Base-by-base conservation (phyloP, 2,797 vertebrate genomes). In the Mormyrops boulengeri region DNA sequence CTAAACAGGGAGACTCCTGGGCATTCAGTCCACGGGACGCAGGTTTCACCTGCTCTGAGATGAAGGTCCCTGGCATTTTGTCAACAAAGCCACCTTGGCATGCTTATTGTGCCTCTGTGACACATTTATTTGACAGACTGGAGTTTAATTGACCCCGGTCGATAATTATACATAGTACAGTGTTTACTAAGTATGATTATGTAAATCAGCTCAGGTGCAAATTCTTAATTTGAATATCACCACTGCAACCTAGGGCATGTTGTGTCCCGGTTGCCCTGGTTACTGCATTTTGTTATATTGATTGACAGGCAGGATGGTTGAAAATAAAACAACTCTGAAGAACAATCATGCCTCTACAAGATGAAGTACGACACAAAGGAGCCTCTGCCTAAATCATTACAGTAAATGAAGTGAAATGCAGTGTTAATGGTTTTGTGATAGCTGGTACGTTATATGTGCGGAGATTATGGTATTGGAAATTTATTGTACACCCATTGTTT, bases 151-250 rank as follows among this genome's bases (percentile, higher is more conserved):
- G 17, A n/a, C 77, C 19, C 41, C 2, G 8, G 41, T n/a, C 44
- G 77, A 82, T 82, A 82, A 82, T 82, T 47, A 82, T 82, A 82
- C 38, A 47, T 82, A 44, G 77, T 82, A 82, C 77, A 82, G 41
- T n/a, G 17, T 47, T 82, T 44, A 77, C 34, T 77, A 77, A 82
- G 77, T 82, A 82, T 82, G 84, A 50, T 85, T 85, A 50, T 52
- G 47, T 47, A 85, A 49, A 50, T 85, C 49, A 85, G 47, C 11
- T 22, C 84, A 85, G 47, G 49, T 52, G 84, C 26, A 52, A 85
- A 50, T 50, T 47, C 9, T 50, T 85, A 6, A 85, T 85, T 50
- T 30, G 11, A 50, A 47, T 85, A 50, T 30, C 49, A 53, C 44
- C 44, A 47, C 47, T 85, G 84, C 44, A 34, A 50, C 22, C 44